A percentile compares a stretch with the other conserved stretches of the same genome.
phyloP scores from a whole-genome alignment of 2,888 invertebrate genomes.

The Acronicta alni region DNA sequence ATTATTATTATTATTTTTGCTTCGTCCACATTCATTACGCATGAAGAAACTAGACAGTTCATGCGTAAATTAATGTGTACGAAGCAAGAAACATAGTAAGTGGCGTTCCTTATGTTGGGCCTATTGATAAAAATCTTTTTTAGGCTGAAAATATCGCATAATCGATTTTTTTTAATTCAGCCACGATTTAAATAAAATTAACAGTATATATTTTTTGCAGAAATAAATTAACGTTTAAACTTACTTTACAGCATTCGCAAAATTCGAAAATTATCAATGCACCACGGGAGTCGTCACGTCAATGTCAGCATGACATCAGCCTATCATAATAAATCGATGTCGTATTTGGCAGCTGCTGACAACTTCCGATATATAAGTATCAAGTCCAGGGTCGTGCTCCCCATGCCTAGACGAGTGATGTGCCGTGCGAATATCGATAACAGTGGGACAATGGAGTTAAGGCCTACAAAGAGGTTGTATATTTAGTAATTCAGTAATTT shows the following conservation, averaged over 20 bases:
- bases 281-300: constrained; percentile 26
- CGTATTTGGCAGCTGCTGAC: constrained; percentile 37
- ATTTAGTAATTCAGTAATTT: too few species aligned
- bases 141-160: neutral
- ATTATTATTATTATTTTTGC: too few species aligned
- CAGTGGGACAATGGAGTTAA: too few species aligned
- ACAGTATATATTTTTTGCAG: too few species aligned
- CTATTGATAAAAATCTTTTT: neutral
- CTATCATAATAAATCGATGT: constrained; percentile 29
- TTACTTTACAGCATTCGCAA: constrained; percentile 29
- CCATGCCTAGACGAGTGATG: constrained; percentile 11
- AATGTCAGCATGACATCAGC: constrained; percentile 52
- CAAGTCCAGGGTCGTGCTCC: constrained; percentile 20
- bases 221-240: neutral
- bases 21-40: too few species aligned
- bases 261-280: constrained; percentile 24
- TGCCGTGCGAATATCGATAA: constrained; percentile 9
- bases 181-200: too few species aligned
- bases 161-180: neutral
- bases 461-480: too few species aligned
- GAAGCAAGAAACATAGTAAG: too few species aligned
- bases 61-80: too few species aligned
- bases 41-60: too few species aligned
- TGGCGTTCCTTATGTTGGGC: too few species aligned
- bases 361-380: constrained; percentile 14